A percentile compares a stretch with the other conserved stretches of the same genome.
Conservation (phyloP, 2,797 vertebrate genomes). For the Tiaroga cobitis region DNA sequence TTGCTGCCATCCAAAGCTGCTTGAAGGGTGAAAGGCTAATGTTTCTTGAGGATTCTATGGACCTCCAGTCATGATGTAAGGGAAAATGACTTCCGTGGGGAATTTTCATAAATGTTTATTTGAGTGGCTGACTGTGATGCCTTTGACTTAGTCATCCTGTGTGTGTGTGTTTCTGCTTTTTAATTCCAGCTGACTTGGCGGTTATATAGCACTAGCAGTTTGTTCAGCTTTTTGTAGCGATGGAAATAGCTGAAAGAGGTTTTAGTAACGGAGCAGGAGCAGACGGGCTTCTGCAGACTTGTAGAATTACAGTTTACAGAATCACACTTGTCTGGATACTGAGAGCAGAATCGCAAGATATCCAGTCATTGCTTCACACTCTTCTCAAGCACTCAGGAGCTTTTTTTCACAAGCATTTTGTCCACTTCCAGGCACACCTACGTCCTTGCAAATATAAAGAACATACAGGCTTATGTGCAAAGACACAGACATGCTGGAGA, state of each 20-base stretch:
- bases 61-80: conserved; percentile 38
- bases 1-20: not conserved
- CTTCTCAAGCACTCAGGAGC: not conserved
- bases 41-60: conserved; percentile 31
- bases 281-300: not conserved
- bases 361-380: conserved; percentile 1
- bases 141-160: not conserved
- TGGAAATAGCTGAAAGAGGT: conserved; percentile 1
- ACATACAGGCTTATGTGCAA: not conserved
- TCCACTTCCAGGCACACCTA: conserved; percentile 28
- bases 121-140: conserved; percentile 2
- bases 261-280: conserved; percentile 10
- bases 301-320: not conserved
- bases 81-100: conserved; percentile 36
- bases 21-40: conserved; percentile 48
- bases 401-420: not conserved
- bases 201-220: conserved; percentile 2
- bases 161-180: conserved; percentile 23
- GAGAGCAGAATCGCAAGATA: not conserved
- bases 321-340: not conserved
- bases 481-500: not conserved
- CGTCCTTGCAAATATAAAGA: not conserved
- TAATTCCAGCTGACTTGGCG: conserved; percentile 27
- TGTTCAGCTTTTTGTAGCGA: conserved; percentile 6
- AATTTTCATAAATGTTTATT: conserved; percentile 37